phyloP scores from a whole-genome alignment of 2,888 invertebrate genomes.

The Dichetophora obliterata region DNA sequence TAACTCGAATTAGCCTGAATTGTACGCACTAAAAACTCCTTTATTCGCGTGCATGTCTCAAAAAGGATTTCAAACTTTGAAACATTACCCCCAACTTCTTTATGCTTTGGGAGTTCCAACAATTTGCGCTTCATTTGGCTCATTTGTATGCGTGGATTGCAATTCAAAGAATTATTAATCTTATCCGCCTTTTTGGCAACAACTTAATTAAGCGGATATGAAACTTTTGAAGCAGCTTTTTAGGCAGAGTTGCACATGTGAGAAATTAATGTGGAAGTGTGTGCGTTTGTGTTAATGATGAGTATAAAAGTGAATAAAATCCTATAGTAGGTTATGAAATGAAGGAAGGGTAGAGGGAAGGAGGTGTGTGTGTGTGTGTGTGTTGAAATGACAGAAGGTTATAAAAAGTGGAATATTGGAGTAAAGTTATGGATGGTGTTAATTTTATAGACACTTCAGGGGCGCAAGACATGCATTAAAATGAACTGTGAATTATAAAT shows the following conservation, averaged over 20 bases:
- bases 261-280: neutral
- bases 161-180: constrained; percentile 36
- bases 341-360: neutral
- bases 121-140: constrained; percentile 50
- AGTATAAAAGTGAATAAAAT: neutral
- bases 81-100: too few species aligned
- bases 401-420: neutral
- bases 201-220: constrained; percentile 62
- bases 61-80: neutral
- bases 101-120: neutral
- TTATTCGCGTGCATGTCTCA: too few species aligned
- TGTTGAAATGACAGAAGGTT: neutral
- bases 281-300: neutral
- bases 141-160: constrained; percentile 42
- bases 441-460: constrained; percentile 22
- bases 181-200: constrained; percentile 50
- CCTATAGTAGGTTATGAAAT: neutral
- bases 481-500: constrained; percentile 17
- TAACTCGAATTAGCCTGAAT: too few species aligned
- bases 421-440: neutral
- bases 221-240: constrained; percentile 45
- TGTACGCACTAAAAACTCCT: too few species aligned
- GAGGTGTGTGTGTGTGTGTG: too few species aligned
- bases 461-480: constrained; percentile 1
- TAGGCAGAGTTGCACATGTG: constrained; percentile 1